Base-by-base conservation (phyloP, 1,140 invertebrate species). In the Pissodes strobi region DNA sequence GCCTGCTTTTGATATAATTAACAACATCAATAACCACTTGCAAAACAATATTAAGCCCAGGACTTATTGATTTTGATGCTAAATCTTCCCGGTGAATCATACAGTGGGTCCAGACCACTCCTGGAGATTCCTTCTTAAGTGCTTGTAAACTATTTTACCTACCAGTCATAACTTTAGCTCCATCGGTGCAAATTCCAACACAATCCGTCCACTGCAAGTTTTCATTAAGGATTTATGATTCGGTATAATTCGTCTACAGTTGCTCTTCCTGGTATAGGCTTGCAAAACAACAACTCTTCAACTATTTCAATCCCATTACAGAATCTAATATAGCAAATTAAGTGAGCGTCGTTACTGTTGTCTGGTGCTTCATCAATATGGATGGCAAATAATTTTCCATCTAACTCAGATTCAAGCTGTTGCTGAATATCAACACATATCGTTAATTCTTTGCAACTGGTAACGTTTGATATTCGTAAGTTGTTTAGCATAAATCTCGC, bases 161-260 rank as follows among this genome's bases (percentile, higher is more conserved):
- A 67, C 64, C 74, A 72, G 27, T 45, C 38, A 58, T 78, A 45
- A 75, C 67, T 69, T 64, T 70, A 64, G 72, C 75, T 61, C 72
- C 72, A 72, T 78, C 76, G 63, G 74, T 79, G 59, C 73, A 79
- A 67, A 77, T 70, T 37, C 70, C 73, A 68, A 76, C 66, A 57
- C 66, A 72, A 53, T 69, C 56, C n/a, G 70, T 55, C 61, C 69
- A 74, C 6, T 43, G 17, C 37, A 58, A 41, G 22, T 58, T 41
- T 18, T 8, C 22, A 18, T 41, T 45, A 27, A 64, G 51, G 53
- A 65, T 69, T 66, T 65, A 68, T 65, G 67, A 67, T 67, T 61
- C 71, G 64, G 67, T 72, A 71, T 59, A 72, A 69, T 45, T 63
- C 19, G 55, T 58, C 57, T 13, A 41, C 59, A 18, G 51, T 62